Evolutionary conservation across 2,888 invertebrate genomes (phyloP), one percentile per base, ranked within the genome.

Genomic region (Melanophora roralis): DNA sequence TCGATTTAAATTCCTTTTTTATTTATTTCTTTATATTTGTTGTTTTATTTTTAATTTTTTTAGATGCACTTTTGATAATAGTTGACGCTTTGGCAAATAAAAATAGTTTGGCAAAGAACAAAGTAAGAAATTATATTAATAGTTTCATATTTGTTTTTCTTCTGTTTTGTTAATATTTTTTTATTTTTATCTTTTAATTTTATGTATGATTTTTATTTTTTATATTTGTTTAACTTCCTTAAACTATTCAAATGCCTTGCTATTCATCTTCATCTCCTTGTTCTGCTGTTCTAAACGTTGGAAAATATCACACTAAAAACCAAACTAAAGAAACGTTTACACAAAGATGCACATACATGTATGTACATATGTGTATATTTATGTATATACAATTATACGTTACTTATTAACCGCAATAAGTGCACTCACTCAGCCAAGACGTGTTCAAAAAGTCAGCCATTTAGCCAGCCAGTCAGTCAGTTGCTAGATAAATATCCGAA

Each of bases 101-200:
- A 87, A 87, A 87, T 87, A 86, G 85, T 82, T 86, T 86, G 84
- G 85, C 87, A 87, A 86, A 87, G 86, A 60, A 71, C 53, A 74
- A 79, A 75, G 71, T 79, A 75, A 75, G 84, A 86, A 87, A 86
- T 87, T 85, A 84, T 87, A 87, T 87, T 87, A 87, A 87, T 87
- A 87, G 87, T 86, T 82, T 84, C 83, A 85, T 85, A 86, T 87
- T 86, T 76, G 40, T 74, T 69, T 53, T 74, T 68, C 27, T 85
- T 85, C 83, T 57, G 8, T 23, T 36, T 68, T 21, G 12, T 49
- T 60, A 38, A 19, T 64, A 73, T 81, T 43, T 77, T 71, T 75
- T 67, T 69, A n/a, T 53, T 40, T 47, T 16, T 36, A 64, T 65
- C 11, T 47, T 32, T 32, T 73, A 78, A 77, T 82, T 82, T 83